Evolutionary conservation across 92 coral and sea anemone species (phyloP).

Genomic region (Pocillopora grandis): DNA sequence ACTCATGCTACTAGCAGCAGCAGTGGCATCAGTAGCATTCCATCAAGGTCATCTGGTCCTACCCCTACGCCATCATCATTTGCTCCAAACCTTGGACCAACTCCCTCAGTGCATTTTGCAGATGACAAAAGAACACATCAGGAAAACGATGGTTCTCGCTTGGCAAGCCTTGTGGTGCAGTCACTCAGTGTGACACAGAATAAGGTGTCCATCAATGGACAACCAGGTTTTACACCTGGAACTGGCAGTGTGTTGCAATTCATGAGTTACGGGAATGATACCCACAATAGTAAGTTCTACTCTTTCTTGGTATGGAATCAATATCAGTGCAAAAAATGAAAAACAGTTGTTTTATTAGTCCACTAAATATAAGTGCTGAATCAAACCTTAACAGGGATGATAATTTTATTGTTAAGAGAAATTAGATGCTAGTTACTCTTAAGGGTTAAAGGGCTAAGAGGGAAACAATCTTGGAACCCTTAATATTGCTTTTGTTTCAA

Average conservation of each 20-base stretch:
- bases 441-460: no score
- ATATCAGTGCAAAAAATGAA: no score
- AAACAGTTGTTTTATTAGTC: no score
- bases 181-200: slow-evolving; percentile 65
- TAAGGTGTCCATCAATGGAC: slow-evolving; percentile 25
- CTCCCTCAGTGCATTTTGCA: slow-evolving; percentile 86
- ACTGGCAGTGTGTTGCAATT: slow-evolving; percentile 57
- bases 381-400: no score
- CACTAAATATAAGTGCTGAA: no score
- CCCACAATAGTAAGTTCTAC: slow-evolving; percentile 80
- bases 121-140: slow-evolving; percentile 57
- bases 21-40: slow-evolving; percentile 88
- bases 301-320: no score
- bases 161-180: slow-evolving; percentile 80
- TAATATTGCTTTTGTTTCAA: no score
- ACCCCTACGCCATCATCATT: slow-evolving; percentile 66
- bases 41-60: slow-evolving; percentile 56
- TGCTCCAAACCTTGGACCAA: slow-evolving; percentile 53
- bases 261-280: slow-evolving; percentile 63
- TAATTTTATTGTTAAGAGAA: no score
- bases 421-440: no score
- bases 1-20: slow-evolving; percentile 82
- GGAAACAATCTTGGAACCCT: no score
- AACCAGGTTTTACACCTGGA: slow-evolving; percentile 43
- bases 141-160: slow-evolving; percentile 56